phyloP scores from a whole-genome alignment of 2,113 vertebrate genomes.

The Varanus salvator region DNA sequence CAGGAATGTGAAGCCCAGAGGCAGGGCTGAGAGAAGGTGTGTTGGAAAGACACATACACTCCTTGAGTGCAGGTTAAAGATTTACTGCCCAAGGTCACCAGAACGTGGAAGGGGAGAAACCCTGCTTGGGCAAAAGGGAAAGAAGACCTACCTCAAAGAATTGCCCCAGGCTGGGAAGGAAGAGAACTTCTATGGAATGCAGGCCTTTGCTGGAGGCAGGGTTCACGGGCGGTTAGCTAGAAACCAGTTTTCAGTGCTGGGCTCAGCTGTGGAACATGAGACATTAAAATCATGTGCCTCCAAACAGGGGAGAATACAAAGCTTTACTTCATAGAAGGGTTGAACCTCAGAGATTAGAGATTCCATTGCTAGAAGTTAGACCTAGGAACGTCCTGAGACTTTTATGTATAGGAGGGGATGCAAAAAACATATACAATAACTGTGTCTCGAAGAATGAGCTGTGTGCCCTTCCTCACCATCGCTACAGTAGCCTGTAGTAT shows the following conservation, averaged over 20 bases:
- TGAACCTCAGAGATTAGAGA: not conserved
- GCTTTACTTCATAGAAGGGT: not conserved
- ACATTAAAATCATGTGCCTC: not conserved
- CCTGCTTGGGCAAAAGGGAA: not conserved
- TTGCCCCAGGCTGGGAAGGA: no score
- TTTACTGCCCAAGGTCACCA: not conserved
- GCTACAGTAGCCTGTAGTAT: not conserved
- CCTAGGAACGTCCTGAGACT: not conserved
- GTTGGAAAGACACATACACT: slow-evolving; percentile 25
- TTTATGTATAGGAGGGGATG: no score
- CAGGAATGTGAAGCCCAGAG: slow-evolving; percentile 34
- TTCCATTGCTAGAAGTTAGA: not conserved
- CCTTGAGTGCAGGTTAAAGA: not conserved
- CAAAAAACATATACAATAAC: not conserved
- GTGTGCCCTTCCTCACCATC: not conserved
- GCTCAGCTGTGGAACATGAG: not conserved
- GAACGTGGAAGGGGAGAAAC: not conserved
- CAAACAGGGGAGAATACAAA: not conserved
- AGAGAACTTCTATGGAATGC: not conserved
- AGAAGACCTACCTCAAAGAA: not conserved
- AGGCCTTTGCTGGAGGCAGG: not conserved
- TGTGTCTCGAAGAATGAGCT: not conserved
- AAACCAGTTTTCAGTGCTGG: not conserved
- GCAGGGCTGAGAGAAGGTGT: accelerated
- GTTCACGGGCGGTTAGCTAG: not conserved